Evolutionary conservation across 1,140 invertebrate species (phyloP), one percentile per base, ranked within the genome.

Genomic region (Drosophila bifasciata): DNA sequence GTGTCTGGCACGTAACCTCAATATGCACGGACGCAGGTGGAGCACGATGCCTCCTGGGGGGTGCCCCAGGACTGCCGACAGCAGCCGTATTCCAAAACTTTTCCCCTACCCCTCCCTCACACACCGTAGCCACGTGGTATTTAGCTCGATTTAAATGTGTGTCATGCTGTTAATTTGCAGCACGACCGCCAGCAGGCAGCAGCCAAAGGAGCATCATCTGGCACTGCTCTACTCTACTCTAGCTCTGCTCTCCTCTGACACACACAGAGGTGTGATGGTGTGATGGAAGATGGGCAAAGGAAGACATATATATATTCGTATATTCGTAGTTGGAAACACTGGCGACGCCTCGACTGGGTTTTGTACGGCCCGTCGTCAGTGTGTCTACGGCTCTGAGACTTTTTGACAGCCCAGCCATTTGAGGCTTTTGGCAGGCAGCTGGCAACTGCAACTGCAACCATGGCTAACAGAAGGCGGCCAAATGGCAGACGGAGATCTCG

Each of bases 131-230:
- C n/a, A n/a, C n/a, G n/a, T n/a, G n/a, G n/a, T n/a, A n/a, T n/a
- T n/a, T 67, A 57, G 56, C 56, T 74, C 67, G 76, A 74, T 80
- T 80, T 80, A 74, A 86, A 86, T 86, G 81, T 86, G 74, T 86
- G 81, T 81, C 81, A 86, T 80, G 81, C 58, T 80, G 81, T 86
- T 86, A 86, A 86, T 86, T 81, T 81, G 77, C 74, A 66, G 53
- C 80, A 64, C 56, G 56, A 66, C 23, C 67, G 58, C 60, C 63
- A 43, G 43, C 39, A n/a, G 11, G 8, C 15, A 5, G 21, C 16
- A 28, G 52, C 16, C 55, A 57, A 13, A 28, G 25, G 50, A 17
- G 17, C 32, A 8, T n/a, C 36, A 2, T 8, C 15, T 40, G 45
- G 32, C 0, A 2, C 21, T 16, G 40, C 3, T 25, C 23, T 25